Evolutionary conservation across 2,113 vertebrate genomes (phyloP), one percentile per base, ranked within the genome.

Genomic region (Rafetus swinhoei): DNA sequence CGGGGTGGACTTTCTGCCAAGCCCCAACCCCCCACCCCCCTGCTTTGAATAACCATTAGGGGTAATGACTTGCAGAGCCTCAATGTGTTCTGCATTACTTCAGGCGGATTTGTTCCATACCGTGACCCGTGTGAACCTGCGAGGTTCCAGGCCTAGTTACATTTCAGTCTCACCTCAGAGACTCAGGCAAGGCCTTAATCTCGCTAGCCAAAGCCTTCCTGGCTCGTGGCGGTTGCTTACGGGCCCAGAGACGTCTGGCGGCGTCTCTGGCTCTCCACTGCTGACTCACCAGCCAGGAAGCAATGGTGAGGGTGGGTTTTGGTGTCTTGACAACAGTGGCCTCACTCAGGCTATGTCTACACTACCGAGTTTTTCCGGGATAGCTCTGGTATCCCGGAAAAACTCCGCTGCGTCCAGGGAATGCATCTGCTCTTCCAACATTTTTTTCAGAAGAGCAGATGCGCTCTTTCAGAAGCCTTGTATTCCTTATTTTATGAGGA

Each of bases 11-110:
- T 79, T 79, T 79, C 82, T 96, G 95, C 95, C 86, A 96, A 80
- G n/a, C n/a, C n/a, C n/a, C n/a, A n/a, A n/a, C n/a, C 45, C 45
- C 45, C 6, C 45, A 5, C 45, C 45, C 29, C 93, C 39, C 81
- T 32, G 94, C 94, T 96, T 84, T 94, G 87, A 93, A 92, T 92
- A 96, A 93, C 86, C 90, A 81, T 96, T 94, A 92, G 29, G n/a
- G 59, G 35, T 96, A 97, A 97, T 90, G 86, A 88, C 77, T 97
- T 95, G 84, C 96, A 97, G 96, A 95, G 89, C 87, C 84, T 89
- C 94, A 79, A 84, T 59, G 65, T 96, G 86, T 90, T 89, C 93
- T 96, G 84, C 83, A 72, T 97, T 96, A 88, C 88, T 92, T 95
- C 92, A 88, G 24, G 54, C 76, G 95, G 93, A 97, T 96, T 92